Base-by-base conservation (phyloP, 2,888 invertebrate genomes). In the Lordiphosa andalusiaca region DNA sequence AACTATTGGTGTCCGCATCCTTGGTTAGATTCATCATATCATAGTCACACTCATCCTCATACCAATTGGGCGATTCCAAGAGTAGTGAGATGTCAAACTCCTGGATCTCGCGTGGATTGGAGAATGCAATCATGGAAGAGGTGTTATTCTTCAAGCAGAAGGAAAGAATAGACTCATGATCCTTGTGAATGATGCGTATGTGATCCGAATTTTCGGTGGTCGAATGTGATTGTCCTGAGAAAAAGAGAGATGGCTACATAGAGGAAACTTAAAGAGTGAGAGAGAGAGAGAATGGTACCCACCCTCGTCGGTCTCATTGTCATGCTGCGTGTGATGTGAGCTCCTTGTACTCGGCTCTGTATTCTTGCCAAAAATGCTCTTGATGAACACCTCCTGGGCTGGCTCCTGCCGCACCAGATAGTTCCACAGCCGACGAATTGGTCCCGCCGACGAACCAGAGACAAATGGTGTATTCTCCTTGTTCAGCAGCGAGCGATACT, bases 1-100 rank as follows among this genome's bases (percentile, higher is more conserved):
- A 80, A 44, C 85, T 80, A 12, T 78, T 80, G 35, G 83, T 82
- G 71, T 95, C 96, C 44, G 93, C 93, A 86, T 95, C 95, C 69
- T 93, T 93, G 58, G 92, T 93, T 48, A 96, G 90, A 86, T 94
- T 95, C 74, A 98, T 92, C 77, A 99, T 94, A 90, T 99, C 99
- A 86, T 98, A 94, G 90, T 99, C 98, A 87, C 97, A 98, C 90
- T 98, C 97, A 90, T 99, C 98, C 90, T 98, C 97, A 59, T 98
- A 92, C 98, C 98, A 99, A 67, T 94, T 94, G 6, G 96, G 95
- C 53, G 97, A 94, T 84, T 97, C 95, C 40, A 99, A 91, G 25
- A 99, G 91, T 46, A 97, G 91, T 0, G 97, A 95, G 77, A 99
- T 97, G 90, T 99, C 98, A 93, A 99, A 94, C 91, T 99, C 99